Evolutionary conservation across 2,113 vertebrate species (phyloP).

Genomic region (Garra rufa): DNA sequence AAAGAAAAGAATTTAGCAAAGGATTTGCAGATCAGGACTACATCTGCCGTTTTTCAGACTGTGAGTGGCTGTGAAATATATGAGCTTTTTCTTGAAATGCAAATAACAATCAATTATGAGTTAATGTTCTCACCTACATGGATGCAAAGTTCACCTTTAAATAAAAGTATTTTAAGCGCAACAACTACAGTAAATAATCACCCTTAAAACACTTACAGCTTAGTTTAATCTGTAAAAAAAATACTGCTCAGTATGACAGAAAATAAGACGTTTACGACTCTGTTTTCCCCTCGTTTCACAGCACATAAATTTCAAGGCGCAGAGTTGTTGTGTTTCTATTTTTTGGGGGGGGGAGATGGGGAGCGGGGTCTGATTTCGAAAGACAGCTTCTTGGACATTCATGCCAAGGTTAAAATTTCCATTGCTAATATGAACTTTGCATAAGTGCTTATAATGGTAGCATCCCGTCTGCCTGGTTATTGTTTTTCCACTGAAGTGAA

Average conservation of each 20-base stretch:
- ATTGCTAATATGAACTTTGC: slow-evolving; percentile 85
- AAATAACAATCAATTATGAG: neutral
- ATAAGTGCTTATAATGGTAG: slow-evolving; percentile 79
- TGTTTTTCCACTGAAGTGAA: slow-evolving; percentile 80
- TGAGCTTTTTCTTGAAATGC: neutral
- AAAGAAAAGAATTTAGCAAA: neutral
- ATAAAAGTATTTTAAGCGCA: neutral
- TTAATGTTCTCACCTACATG: neutral
- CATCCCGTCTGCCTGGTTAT: slow-evolving; percentile 74
- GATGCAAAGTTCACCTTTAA: neutral
- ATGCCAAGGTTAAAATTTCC: slow-evolving; percentile 81
- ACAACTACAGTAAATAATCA: neutral
- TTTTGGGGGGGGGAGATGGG: neutral
- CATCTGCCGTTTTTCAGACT: neutral
- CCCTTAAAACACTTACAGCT: neutral
- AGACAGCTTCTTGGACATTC: slow-evolving; percentile 62
- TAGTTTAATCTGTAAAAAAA: neutral
- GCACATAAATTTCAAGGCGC: slow-evolving; percentile 53
- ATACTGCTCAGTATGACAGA: neutral
- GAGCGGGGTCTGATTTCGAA: slow-evolving; percentile 54
- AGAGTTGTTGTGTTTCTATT: slow-evolving; percentile 3
- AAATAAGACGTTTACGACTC: slow-evolving; percentile 53
- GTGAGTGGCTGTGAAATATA: neutral
- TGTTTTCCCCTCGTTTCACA: slow-evolving; percentile 61
- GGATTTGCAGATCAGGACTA: neutral